A percentile compares a stretch with the other conserved stretches of the same genome.
phyloP scores from a whole-genome alignment of 1,140 invertebrate genomes.

The Antheraea pernyi region DNA sequence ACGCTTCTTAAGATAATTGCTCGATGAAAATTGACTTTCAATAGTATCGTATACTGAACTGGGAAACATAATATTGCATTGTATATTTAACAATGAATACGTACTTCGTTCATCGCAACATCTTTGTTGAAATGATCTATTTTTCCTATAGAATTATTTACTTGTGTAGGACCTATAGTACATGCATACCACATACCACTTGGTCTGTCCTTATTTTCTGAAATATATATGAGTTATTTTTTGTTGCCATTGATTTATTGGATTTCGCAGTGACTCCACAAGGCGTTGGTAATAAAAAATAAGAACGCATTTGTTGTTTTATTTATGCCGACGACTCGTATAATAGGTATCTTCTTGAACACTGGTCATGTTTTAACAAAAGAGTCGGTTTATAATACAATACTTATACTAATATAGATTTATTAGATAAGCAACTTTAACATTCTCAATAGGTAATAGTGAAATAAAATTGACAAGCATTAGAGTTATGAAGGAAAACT shows the following conservation, averaged over 20 bases:
- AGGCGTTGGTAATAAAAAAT: conserved; percentile 33
- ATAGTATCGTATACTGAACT: too few species aligned
- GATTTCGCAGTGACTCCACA: neutral
- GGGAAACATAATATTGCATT: too few species aligned
- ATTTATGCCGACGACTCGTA: conserved; percentile 25
- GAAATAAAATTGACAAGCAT: too few species aligned
- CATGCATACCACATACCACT: neutral
- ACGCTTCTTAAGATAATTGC: neutral
- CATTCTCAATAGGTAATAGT: too few species aligned
- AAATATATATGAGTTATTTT: neutral
- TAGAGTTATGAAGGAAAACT: too few species aligned
- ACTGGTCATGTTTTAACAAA: neutral
- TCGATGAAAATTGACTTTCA: too few species aligned
- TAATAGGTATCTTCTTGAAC: neutral
- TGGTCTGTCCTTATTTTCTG: neutral
- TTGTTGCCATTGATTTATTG: neutral
- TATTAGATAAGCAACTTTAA: too few species aligned
- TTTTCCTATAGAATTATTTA: neutral
- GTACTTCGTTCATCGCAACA: too few species aligned
- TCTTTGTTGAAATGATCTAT: neutral
- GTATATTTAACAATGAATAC: too few species aligned
- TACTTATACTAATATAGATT: too few species aligned
- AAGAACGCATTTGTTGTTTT: conserved; percentile 34
- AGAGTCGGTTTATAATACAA: neutral
- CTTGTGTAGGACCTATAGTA: neutral